phyloP scores from a whole-genome alignment of 2,797 vertebrate species.

The Coregonus ussuriensis region DNA sequence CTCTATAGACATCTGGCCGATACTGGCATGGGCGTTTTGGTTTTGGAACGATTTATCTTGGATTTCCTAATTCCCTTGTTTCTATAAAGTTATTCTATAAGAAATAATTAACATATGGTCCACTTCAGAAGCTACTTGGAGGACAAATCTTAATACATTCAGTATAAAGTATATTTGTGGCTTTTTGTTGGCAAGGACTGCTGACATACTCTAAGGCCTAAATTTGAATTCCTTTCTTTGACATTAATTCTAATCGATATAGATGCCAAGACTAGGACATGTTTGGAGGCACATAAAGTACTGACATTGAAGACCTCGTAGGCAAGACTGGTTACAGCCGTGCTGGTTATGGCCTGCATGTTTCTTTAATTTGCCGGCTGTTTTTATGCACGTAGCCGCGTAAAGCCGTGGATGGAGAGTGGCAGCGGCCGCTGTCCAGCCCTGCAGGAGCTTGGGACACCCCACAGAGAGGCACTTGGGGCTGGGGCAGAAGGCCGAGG shows the following conservation, averaged over 20 bases:
- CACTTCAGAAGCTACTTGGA: conserved; percentile 12
- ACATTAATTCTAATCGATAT: conserved; percentile 32
- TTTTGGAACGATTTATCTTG: neutral
- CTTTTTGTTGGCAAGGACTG: conserved; percentile 32
- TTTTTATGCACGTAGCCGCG: conserved; percentile 38
- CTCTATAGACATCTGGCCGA: neutral
- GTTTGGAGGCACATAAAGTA: conserved; percentile 32
- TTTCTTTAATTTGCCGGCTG: conserved; percentile 41
- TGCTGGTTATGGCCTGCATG: conserved; percentile 11
- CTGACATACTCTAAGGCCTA: conserved; percentile 20
- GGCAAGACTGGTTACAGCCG: conserved; percentile 25
- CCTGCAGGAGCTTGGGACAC: conserved; percentile 7
- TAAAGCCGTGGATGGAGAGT: conserved; percentile 28
- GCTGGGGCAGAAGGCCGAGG: neutral
- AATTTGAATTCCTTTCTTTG: conserved; percentile 40
- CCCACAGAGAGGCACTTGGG: conserved; percentile 22
- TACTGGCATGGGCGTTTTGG: neutral
- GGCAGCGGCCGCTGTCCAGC: conserved; percentile 13
- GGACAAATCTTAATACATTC: neutral
- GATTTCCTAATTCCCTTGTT: neutral
- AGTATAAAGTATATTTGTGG: conserved; percentile 6
- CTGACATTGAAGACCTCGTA: conserved; percentile 22
- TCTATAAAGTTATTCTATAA: neutral
- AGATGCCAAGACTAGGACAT: conserved; percentile 35
- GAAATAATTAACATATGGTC: conserved; percentile 7